Conservation (phyloP, 2,888 invertebrate species). For the Heteromurus nitidus region DNA sequence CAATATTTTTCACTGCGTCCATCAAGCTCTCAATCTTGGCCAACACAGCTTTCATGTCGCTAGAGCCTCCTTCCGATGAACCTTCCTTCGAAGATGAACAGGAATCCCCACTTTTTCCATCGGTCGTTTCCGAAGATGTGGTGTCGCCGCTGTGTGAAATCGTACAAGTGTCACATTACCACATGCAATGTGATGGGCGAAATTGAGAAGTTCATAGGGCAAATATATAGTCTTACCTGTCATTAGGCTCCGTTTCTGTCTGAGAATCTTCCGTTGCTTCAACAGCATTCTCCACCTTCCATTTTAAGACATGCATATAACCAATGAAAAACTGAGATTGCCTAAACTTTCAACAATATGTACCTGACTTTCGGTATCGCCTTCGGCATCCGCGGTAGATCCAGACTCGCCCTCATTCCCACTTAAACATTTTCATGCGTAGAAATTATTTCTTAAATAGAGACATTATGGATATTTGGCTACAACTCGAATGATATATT, state of each 20-base stretch:
- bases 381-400: constrained; percentile 19
- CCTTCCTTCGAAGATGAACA: constrained; percentile 4
- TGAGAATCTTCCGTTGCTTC: constrained; percentile 1
- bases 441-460: background rate
- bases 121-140: constrained; percentile 12
- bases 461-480: background rate
- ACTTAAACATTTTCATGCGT: constrained; percentile 7
- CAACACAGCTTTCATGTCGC: constrained; percentile 39
- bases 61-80: constrained; percentile 8
- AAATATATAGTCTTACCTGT: constrained; percentile 13
- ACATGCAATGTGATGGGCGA: too few relatives aligned
- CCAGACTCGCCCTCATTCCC: constrained; percentile 15
- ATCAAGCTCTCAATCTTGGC: constrained; percentile 59
- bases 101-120: constrained; percentile 13
- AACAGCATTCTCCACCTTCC: constrained; percentile 24
- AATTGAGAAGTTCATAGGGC: background rate
- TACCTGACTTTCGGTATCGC: constrained; percentile 39
- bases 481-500: background rate
- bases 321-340: background rate
- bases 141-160: constrained; percentile 21
- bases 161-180: background rate
- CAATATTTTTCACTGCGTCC: constrained; percentile 54
- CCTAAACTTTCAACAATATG: constrained; percentile 12
- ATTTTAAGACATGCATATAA: background rate
- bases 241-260: background rate